Conservation (phyloP, 2,888 invertebrate genomes). For the Syrphus vitripennis region DNA sequence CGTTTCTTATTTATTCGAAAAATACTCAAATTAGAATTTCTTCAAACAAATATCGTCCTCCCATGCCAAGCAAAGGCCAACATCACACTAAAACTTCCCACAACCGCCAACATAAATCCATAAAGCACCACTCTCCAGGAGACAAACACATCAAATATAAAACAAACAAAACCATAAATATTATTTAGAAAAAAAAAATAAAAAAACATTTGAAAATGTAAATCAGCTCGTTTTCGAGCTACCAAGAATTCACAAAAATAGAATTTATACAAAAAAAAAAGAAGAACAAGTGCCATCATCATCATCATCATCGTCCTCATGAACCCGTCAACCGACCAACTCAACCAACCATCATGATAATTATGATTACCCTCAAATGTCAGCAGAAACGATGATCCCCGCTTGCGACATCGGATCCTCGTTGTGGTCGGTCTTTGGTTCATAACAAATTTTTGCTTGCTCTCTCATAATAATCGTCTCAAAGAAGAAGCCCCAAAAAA, state of each 20-base stretch:
- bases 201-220: slow-evolving; percentile 30
- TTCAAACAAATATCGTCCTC: neutral
- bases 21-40: neutral
- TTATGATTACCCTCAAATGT: slow-evolving; percentile 26
- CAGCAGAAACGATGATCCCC: slow-evolving; percentile 1
- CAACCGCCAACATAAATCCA: slow-evolving; percentile 31
- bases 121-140: slow-evolving; percentile 62
- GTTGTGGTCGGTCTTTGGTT: slow-evolving; percentile 10
- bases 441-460: neutral
- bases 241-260: slow-evolving; percentile 56
- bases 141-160: slow-evolving; percentile 6
- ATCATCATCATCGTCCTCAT: neutral
- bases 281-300: slow-evolving; percentile 19
- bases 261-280: slow-evolving; percentile 10
- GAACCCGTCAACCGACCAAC: slow-evolving; percentile 18
- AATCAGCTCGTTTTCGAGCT: slow-evolving; percentile 26
- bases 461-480: neutral
- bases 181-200: neutral
- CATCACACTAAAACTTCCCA: slow-evolving; percentile 6
- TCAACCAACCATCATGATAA: neutral
- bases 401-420: slow-evolving; percentile 17
- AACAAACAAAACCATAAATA: neutral
- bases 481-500: slow-evolving; percentile 37
- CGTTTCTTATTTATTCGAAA: neutral
- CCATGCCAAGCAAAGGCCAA: neutral